Percentiles rank a stretch among this genome's conserved stretches.
These are phyloP conservation scores for Dicrurus megarhynchus DNA, from an alignment of 2,113 vertebrate genomes.

Conservation along the genomic window DNA sequence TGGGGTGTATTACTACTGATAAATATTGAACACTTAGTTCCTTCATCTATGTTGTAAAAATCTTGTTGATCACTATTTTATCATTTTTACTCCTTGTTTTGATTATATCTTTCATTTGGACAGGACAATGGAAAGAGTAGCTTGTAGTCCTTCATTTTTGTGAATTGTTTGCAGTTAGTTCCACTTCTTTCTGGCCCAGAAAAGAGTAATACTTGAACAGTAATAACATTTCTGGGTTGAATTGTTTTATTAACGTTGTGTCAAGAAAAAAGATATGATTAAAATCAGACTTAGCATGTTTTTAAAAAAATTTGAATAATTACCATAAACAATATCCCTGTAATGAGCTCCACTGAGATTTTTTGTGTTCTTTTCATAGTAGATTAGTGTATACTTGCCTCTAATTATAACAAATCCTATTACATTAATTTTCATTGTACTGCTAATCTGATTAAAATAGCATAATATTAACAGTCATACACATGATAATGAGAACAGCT, in stretches of 20 bases:
- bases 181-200: neutral
- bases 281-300: neutral
- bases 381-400: constrained; percentile 36
- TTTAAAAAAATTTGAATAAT: neutral
- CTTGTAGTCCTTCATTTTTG: neutral
- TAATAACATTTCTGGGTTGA: neutral
- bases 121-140: neutral
- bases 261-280: neutral
- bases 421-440: constrained; percentile 47
- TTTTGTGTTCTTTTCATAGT: constrained; percentile 20
- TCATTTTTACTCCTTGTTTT: neutral
- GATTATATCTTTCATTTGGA: neutral
- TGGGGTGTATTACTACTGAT: neutral
- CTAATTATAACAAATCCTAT: constrained; percentile 62
- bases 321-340: neutral
- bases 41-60: neutral
- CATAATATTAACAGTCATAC: neutral
- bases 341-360: neutral
- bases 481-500: neutral
- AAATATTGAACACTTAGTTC: neutral
- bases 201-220: neutral
- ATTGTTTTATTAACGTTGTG: neutral
- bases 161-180: neutral
- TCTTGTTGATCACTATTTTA: neutral
- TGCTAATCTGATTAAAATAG: constrained; percentile 55